A percentile compares a stretch with the other conserved stretches of the same genome.
These are phyloP conservation scores for Colinus virginianus DNA, from an alignment of 2,113 vertebrate species.

Conservation along the genomic window DNA sequence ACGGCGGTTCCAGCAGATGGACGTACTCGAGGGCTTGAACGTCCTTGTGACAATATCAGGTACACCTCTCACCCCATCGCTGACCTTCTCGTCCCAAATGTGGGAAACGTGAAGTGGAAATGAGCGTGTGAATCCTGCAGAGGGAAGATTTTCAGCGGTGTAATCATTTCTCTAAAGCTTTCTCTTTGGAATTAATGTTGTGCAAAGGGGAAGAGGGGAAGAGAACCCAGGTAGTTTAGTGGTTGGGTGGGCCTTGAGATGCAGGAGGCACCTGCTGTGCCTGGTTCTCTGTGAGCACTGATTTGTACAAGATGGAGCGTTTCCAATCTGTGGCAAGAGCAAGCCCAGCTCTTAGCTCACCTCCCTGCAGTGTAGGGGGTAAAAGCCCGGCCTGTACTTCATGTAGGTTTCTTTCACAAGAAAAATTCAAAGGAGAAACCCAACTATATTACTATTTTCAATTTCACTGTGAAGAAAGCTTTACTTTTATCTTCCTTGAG, in stretches of 20 bases:
- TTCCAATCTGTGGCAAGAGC: neutral
- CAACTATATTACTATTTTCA: neutral
- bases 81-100: neutral
- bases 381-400: neutral
- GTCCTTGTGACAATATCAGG: constrained; percentile 99
- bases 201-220: neutral
- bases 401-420: neutral
- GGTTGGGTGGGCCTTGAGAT: neutral
- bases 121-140: neutral
- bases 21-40: constrained; percentile 96
- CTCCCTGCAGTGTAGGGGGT: neutral
- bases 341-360: neutral
- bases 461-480: neutral
- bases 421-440: neutral
- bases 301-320: neutral
- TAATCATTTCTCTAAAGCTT: neutral
- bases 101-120: neutral
- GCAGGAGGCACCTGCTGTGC: neutral
- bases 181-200: neutral
- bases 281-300: fast-evolving
- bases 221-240: neutral
- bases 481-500: neutral
- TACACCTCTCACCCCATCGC: constrained; percentile 36
- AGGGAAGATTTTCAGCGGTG: neutral
- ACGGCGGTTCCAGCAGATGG: constrained; percentile 98